Base-by-base conservation (phyloP, 2,113 vertebrate species). In the Onychostoma macrolepis region DNA sequence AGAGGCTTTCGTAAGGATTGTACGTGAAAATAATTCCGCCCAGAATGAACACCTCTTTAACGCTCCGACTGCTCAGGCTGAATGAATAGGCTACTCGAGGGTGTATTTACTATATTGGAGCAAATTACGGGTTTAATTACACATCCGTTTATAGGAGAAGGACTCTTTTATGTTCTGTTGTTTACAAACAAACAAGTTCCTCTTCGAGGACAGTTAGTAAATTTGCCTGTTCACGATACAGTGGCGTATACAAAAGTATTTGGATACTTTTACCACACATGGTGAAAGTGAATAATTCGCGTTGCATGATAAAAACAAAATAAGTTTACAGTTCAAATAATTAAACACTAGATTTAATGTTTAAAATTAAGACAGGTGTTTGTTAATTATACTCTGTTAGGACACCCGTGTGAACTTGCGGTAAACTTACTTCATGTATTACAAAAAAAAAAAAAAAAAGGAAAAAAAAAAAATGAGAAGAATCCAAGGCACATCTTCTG, bases 121-220 rank as follows among this genome's bases (percentile, higher is more conserved):
- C 38, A 65, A 58, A 79, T 79, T 79, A 11, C n/a, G 76, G 79
- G n/a, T 30, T 81, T 81, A 65, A 81, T 65, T 65, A 65, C 80
- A 81, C 58, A 28, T 28, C 79, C 38, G 13, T 65, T 81, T 65
- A 61, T 81, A 81, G 53, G 56, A 61, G 1, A 81, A 81, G 24
- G 26, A 36, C 36, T 38, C 24, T 41, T 12, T 38, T 80, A 38
- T 36, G 13, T 53, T n/a, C 2, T 58, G 9, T 63, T 65, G 53
- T 58, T n/a, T 38, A 6, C 48, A 19, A 30, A 63, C n/a, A 69
- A 69, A 26, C 72, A 45, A 45, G 72, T 15, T 76, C 12, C 24
- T 26, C 6, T n/a, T 45, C 38, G 9, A 45, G 13, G 41, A 75
- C 36, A 74, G 9, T 63, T 61, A 1, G 58, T 24, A 13, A 6